Base-by-base conservation (phyloP, 2,797 vertebrate species). In the Eupleurogrammus muticus region DNA sequence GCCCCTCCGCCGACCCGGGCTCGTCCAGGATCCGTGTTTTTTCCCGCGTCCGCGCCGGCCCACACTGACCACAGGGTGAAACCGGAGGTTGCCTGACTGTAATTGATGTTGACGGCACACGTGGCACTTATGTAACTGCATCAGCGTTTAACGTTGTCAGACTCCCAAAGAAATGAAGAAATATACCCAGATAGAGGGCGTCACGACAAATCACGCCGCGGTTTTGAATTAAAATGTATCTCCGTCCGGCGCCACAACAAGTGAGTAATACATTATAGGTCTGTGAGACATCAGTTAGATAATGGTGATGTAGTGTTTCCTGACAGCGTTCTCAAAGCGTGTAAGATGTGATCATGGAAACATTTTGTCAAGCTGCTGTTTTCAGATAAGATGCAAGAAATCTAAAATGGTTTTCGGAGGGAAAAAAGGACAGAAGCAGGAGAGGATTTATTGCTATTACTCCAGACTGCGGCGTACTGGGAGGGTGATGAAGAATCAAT, bases 51-150 rank as follows among this genome's bases (percentile, higher is more conserved):
- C 71, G 54, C 20, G n/a, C 56, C 17, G 19, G 60, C 74, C 82
- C 28, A n/a, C 38, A 71, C 58, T 62, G 70, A 82, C 80, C 80
- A 61, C 2, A 17, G 75, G 82, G 71, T 73, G 70, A 79, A 89
- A 73, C 70, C 64, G 65, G 81, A 86, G 67, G 73, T 80, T 44
- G 36, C 60, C 65, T 82, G 78, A 84, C 72, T 70, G 56, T 85
- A 88, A 86, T 68, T 73, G 75, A 82, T 77, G 82, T 74, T 79
- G 83, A 88, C 80, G 72, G 72, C 71, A 53, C 82, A 87, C 62
- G 78, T 87, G 81, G 53, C 68, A 7, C 78, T 88, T 88, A 86
- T 56, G 66, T 86, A 87, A 90, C 80, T 36, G 28, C 38, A 75
- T 85, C 71, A 75, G 65, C 38, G 19, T 76, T 79, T 74, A 65